Base-by-base conservation (phyloP, 2,113 vertebrate genomes). In the Kryptolebias marmoratus region DNA sequence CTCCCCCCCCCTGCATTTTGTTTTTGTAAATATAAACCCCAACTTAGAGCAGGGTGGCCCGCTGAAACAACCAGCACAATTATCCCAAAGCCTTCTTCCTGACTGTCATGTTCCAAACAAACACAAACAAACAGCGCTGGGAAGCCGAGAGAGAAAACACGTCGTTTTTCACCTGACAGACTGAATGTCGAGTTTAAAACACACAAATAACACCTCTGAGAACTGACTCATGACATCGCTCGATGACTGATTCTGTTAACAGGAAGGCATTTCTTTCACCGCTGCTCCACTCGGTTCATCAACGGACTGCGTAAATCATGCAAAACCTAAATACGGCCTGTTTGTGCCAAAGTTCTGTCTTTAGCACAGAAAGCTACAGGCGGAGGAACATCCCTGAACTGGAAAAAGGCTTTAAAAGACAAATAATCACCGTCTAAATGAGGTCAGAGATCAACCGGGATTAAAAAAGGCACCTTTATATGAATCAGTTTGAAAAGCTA, bases 41-140 rank as follows among this genome's bases (percentile, higher is more conserved):
- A 66, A 42, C 75, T 63, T 67, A 72, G 47, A 86, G 67, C 58
- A 83, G 81, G 32, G 42, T 68, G 30, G 28, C 58, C 55, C 82
- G 83, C 61, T 80, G 84, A 77, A 82, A 79, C 22, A 64, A 74
- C 55, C 80, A 78, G 73, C 81, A 73, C 44, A 75, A 70, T 76
- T 66, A 78, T 36, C 52, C 39, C 62, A 58, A 79, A 70, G 63
- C 84, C 71, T 79, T 57, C 68, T 68, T 67, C 44, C 73, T 59
- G 68, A 71, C 60, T 54, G 22, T 22, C 50, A 44, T 36, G 27
- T 52, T 63, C 11, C 28, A 64, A 11, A 55, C 48, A 66, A 79
- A 72, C 50, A 67, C 39, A 64, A 39, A 14, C 50, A 60, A 49
- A 62, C 63, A 66, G 56, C 36, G 48, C 53, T 28, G 64, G 55